Percentiles rank a stretch among this genome's conserved stretches.
These are phyloP conservation scores for Phrynosoma blainvillii DNA, from an alignment of 2,113 vertebrate species.

Conservation along the genomic window DNA sequence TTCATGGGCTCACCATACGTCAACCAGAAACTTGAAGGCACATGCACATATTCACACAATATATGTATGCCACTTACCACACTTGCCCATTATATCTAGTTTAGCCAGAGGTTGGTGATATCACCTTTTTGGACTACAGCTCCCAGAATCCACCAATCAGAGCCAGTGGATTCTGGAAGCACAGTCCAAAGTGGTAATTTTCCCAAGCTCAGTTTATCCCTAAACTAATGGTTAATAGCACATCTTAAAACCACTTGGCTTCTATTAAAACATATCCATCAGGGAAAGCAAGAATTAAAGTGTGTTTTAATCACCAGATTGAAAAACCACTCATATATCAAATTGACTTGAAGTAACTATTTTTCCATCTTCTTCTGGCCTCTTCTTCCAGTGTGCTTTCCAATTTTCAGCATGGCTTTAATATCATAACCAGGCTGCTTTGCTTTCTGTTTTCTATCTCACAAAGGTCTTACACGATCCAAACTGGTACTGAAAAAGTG, in stretches of 20 bases:
- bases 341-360: neutral
- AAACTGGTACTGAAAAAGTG: neutral
- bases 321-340: neutral
- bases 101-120: too few relatives aligned
- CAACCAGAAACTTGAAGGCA: too few relatives aligned
- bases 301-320: neutral
- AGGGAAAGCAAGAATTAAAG: neutral
- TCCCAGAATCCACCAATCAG: neutral
- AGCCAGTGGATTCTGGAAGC: too few relatives aligned
- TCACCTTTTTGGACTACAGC: neutral
- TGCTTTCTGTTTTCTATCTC: neutral
- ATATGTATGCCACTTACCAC: too few relatives aligned
- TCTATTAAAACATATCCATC: neutral
- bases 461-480: neutral
- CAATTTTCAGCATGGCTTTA: neutral
- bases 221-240: neutral
- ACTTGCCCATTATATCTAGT: too few relatives aligned
- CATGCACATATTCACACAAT: too few relatives aligned
- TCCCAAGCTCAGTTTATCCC: too few relatives aligned
- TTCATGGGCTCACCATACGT: too few relatives aligned
- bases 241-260: neutral
- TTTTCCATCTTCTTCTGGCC: slow-evolving; percentile 3
- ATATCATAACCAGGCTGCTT: neutral
- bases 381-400: neutral
- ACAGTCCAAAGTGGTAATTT: too few relatives aligned